These are phyloP conservation scores for Hydrolagus colliei DNA, from an alignment of 2,797 vertebrate genomes.

Conservation along the genomic window DNA sequence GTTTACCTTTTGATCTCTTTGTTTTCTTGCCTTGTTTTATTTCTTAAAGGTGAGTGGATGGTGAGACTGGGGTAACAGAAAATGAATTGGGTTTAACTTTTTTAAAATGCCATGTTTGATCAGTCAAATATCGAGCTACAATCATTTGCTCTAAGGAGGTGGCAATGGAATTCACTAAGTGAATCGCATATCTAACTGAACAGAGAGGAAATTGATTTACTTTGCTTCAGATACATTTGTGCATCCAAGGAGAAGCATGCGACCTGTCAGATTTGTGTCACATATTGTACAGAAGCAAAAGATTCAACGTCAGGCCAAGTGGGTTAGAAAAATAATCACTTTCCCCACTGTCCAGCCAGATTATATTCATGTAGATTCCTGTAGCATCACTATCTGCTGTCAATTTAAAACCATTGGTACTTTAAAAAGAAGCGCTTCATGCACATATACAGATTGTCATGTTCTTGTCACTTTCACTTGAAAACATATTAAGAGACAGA, in stretches of 20 bases:
- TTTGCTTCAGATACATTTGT: background rate
- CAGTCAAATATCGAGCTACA: background rate
- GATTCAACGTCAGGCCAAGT: background rate
- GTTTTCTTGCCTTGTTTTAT: too few relatives aligned
- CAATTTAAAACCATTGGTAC: background rate
- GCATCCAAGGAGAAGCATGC: too few relatives aligned
- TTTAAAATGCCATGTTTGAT: background rate
- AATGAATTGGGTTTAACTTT: too few relatives aligned
- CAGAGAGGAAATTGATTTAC: too few relatives aligned
- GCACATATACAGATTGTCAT: background rate
- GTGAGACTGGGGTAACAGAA: too few relatives aligned
- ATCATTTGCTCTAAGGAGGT: too few relatives aligned
- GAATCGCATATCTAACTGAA: background rate
- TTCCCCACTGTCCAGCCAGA: background rate
- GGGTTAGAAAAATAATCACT: background rate
- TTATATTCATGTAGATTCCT: background rate
- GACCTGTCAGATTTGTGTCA: background rate
- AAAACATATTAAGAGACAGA: background rate
- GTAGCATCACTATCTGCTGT: background rate
- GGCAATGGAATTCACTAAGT: background rate
- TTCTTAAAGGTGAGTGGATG: too few relatives aligned
- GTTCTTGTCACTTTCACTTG: constrained; percentile 5
- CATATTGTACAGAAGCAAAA: background rate
- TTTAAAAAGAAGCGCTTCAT: background rate
- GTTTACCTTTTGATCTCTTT: too few relatives aligned